Evolutionary conservation across 2,888 invertebrate species (phyloP).

Genomic region (Cheilosia soror): DNA sequence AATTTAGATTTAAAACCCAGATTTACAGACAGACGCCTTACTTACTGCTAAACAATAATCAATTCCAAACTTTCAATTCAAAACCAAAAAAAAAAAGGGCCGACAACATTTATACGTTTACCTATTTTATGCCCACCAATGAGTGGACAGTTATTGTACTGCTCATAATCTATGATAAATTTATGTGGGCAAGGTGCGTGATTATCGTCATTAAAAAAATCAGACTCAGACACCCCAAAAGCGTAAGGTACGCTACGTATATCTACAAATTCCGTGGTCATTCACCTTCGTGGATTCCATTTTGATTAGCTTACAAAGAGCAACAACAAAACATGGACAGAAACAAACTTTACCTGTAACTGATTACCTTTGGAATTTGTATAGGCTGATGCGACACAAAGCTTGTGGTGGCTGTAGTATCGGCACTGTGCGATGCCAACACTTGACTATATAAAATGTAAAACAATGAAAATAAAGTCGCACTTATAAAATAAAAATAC

Average conservation of each 20-base stretch:
- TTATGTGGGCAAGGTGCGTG: conserved; percentile 33
- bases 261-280: conserved; percentile 27
- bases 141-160: conserved; percentile 21
- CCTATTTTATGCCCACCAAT: neutral
- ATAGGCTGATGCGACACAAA: conserved; percentile 1
- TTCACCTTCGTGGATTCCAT: conserved; percentile 43
- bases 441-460: too few relatives aligned
- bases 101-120: conserved; percentile 1
- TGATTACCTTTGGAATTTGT: conserved; percentile 57
- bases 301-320: neutral
- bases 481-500: too few relatives aligned
- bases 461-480: too few relatives aligned
- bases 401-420: conserved; percentile 20
- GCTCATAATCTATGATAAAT: conserved; percentile 19
- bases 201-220: conserved; percentile 37
- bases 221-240: conserved; percentile 16
- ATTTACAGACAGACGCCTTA: conserved; percentile 11
- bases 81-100: conserved; percentile 8
- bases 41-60: conserved; percentile 11
- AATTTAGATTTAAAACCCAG: conserved; percentile 10
- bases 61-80: conserved; percentile 26
- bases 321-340: conserved; percentile 12
- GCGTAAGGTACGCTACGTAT: conserved; percentile 19
- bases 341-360: conserved; percentile 32
- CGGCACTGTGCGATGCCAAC: too few relatives aligned